phyloP scores from a whole-genome alignment of 1,140 invertebrate species.

The Pachypsylla venusta region DNA sequence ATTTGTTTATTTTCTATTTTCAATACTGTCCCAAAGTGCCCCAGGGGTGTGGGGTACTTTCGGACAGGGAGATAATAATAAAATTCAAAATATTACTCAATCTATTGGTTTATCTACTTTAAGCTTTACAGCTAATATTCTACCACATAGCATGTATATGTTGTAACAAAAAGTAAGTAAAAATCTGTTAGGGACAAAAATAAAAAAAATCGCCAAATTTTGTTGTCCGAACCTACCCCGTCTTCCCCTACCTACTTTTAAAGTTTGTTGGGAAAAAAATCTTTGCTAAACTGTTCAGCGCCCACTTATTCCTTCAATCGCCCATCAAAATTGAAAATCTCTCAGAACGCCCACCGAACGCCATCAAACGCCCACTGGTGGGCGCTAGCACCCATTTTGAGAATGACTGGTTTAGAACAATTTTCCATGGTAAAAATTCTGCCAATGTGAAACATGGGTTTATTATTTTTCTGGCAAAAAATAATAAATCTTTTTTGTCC shows the following conservation, averaged over 20 bases:
- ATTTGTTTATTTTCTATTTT: background rate
- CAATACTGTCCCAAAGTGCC: constrained; percentile 4
- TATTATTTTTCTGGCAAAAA: no score
- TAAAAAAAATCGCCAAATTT: background rate
- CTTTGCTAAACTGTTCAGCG: no score
- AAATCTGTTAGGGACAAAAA: background rate
- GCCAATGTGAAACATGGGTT: no score
- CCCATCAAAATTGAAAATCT: no score
- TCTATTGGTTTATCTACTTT: background rate
- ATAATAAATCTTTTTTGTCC: no score
- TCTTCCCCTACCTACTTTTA: background rate
- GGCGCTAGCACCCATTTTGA: no score
- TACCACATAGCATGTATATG: background rate
- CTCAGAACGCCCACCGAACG: no score
- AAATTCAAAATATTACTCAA: background rate
- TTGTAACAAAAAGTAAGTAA: background rate
- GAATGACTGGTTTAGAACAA: no score
- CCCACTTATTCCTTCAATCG: no score
- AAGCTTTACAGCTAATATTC: background rate
- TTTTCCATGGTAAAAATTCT: no score
- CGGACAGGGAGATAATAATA: background rate
- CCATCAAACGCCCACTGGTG: no score
- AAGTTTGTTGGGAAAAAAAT: no score
- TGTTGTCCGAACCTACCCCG: background rate
- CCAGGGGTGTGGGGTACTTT: background rate